Base-by-base conservation (phyloP, 2,797 vertebrate species). In the Acanthis flammea region DNA sequence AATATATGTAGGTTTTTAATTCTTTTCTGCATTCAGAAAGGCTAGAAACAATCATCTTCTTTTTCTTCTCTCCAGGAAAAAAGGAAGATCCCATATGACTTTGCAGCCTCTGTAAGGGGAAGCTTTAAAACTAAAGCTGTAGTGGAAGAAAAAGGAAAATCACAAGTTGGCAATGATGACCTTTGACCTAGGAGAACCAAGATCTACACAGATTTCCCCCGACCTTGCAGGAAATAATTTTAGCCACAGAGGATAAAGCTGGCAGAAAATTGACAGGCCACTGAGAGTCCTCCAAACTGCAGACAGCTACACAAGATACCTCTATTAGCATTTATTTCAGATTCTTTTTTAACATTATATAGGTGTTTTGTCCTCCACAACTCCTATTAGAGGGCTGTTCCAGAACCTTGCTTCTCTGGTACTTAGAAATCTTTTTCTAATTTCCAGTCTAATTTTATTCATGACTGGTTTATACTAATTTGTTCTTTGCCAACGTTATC, bases 361-460 rank as follows among this genome's bases (percentile, higher is more conserved):
- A 79, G 63, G 16, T 93, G 16, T 79, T 93, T 76, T 91, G 53
- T 45, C 67, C 53, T 77, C 63, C 44, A 77, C 53, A 92, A 22
- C 67, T 89, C 31, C 55, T 67, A 87, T 93, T 82, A 89, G 60
- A 89, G 22, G 84, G 30, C 53, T 87, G 91, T 94, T 96, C 77
- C 91, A 94, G 84, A 92, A 63, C 53, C 44, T 85, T 76, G 75
- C 81, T 91, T 94, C 67, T 82, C 84, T 92, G 67, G 19, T 82
- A 77, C 89, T 92, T 89, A 85, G 53, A 82, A 91, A 76, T 19
- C 22, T 79, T 93, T 90, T 90, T 91, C 74, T 92, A 91, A 89
- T 95, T 92, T 87, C 63, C 78, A 42, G 81, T 50, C 67, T 75
- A 95, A 95, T 94, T 96, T 96, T 96, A 95, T 93, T 96, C 92